Percentiles rank a stretch among this genome's conserved stretches.
Conservation (phyloP, 2,888 invertebrate genomes). For the Matsumyia berberina region DNA sequence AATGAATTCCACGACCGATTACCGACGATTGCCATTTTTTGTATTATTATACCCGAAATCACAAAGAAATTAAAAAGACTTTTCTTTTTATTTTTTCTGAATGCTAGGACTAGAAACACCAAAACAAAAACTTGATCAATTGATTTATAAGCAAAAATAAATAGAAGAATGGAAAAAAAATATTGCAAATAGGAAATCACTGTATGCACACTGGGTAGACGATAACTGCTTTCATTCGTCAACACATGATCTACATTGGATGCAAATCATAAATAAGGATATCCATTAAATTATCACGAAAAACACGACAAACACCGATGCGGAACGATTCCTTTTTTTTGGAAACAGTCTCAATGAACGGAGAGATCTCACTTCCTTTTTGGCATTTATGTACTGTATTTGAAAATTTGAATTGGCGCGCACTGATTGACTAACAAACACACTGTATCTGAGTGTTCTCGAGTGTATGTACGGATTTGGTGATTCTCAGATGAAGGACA, state of each 20-base stretch:
- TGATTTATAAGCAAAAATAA: constrained; percentile 6
- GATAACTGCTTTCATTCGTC: constrained; percentile 27
- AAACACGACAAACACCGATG: constrained; percentile 31
- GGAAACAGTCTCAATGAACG: constrained; percentile 8
- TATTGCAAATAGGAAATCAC: constrained; percentile 61
- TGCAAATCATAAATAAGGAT: constrained; percentile 70
- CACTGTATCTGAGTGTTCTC: constrained; percentile 24
- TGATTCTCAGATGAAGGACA: constrained; percentile 3
- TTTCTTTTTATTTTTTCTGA: neutral
- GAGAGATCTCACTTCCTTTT: constrained; percentile 6
- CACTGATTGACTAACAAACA: constrained; percentile 33
- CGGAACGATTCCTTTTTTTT: constrained; percentile 16
- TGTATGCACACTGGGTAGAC: constrained; percentile 35
- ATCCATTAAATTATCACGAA: constrained; percentile 59
- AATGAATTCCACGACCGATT: constrained; percentile 67
- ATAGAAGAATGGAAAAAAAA: constrained; percentile 27
- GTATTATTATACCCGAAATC: constrained; percentile 40
- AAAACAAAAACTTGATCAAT: neutral
- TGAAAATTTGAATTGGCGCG: constrained; percentile 48
- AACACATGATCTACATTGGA: constrained; percentile 65
- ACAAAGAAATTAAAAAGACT: neutral
- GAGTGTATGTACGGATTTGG: constrained; percentile 39
- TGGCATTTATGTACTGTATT: constrained; percentile 10
- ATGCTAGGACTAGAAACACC: constrained; percentile 52
- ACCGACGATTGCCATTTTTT: constrained; percentile 69